Base-by-base conservation (phyloP, 2,113 vertebrate genomes). In the Orycteropus afer region DNA sequence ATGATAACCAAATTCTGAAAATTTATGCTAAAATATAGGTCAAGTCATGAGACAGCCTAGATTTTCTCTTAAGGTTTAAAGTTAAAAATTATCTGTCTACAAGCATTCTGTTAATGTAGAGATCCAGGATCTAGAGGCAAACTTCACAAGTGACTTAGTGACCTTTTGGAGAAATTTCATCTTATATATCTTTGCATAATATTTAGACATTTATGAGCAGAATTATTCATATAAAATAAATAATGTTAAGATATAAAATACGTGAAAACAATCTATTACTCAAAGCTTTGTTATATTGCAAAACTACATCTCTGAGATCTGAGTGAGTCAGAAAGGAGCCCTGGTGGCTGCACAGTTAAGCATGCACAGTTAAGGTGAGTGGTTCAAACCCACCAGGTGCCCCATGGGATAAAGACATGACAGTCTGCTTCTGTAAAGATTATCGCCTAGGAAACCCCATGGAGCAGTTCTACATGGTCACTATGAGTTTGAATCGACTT, bases 21-120 rank as follows among this genome's bases (percentile, higher is more conserved):
- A 4, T 86, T 90, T 74, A 83, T 77, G 25, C 49, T 95, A 95
- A 95, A 93, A 86, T 59, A 34, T 4, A 82, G n/a, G 1, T 89
- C 10, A 79, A 83, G 7, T 77, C 3, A 12, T 78, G 89, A 94
- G 45, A 25, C 22, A 90, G 2, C 2, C 29, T 59, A 81, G 55
- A 65, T 55, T 71, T 83, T 80, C 45, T 77, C 49, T 17, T 20
- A 91, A 40, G 20, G 61, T 90, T 88, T 81, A 71, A 76, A 93
- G 40, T 92, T 65, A 96, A 74, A 96, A 88, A 79, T 69, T 20
- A n/a, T 59, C 49, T 90, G 34, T 63, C 45, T 40, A 69, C 2
- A 80, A 81, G 2, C 18, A 83, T 91, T 92, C 63, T 37, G 10
- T 42, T 90, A 81, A 79, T 57, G 8, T 17, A 69, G 32, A 91